Conservation (phyloP, 1,140 invertebrate species). For the Panonychus citri region DNA sequence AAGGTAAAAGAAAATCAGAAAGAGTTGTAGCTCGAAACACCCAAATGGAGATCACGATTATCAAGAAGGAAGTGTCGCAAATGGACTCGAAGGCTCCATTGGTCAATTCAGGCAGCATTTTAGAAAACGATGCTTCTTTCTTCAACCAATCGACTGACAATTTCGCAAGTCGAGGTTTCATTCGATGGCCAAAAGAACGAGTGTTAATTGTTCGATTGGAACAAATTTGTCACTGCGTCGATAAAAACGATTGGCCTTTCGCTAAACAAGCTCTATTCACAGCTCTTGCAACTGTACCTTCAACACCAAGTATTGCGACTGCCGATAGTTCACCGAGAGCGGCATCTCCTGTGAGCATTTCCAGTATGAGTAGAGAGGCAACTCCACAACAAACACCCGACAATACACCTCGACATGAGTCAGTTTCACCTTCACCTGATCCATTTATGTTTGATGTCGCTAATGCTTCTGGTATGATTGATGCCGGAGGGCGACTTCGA, state of each 20-base stretch:
- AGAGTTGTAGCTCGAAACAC: no score
- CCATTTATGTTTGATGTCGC: neutral
- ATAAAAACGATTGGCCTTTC: constrained; percentile 74
- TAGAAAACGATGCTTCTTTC: no score
- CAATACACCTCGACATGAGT: constrained; percentile 15
- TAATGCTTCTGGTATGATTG: neutral
- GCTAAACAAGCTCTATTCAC: constrained; percentile 4
- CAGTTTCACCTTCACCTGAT: constrained; percentile 17
- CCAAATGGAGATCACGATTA: no score
- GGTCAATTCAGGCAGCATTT: neutral
- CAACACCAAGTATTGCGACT: constrained; percentile 8
- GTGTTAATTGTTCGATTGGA: constrained; percentile 64
- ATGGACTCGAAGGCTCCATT: no score
- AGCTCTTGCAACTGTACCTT: neutral
- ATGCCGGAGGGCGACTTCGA: neutral
- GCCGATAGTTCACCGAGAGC: constrained; percentile 10
- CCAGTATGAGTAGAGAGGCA: constrained; percentile 12
- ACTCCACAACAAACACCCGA: constrained; percentile 31
- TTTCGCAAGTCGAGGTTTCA: neutral
- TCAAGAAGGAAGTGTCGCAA: no score
- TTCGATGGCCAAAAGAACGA: constrained; percentile 32
- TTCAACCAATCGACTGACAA: no score
- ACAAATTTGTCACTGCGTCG: constrained; percentile 73
- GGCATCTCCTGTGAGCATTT: constrained; percentile 2
- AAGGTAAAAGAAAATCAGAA: no score